A percentile compares a stretch with the other conserved stretches of the same genome.
Evolutionary conservation across 2,113 vertebrate species (phyloP).

Genomic region (Hyla sarda): DNA sequence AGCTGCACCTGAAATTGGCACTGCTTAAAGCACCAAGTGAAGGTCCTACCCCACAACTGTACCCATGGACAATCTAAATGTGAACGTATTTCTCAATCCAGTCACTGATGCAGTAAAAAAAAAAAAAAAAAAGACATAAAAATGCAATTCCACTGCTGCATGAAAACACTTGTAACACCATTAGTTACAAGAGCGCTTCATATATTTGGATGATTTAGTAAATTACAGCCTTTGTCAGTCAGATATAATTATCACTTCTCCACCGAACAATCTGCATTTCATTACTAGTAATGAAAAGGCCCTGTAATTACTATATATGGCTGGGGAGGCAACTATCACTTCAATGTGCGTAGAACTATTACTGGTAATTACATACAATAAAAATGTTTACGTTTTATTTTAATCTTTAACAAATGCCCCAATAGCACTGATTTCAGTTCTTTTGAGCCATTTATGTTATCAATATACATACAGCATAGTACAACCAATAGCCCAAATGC

Average conservation of each 20-base stretch:
- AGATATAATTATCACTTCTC: constrained; percentile 66
- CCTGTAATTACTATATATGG: constrained; percentile 64
- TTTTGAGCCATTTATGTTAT: no score
- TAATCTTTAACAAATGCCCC: not conserved
- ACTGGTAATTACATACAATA: constrained; percentile 19
- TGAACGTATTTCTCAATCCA: no score
- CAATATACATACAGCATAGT: no score
- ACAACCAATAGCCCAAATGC: no score
- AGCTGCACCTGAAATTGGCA: no score
- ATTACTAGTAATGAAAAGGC: constrained; percentile 64
- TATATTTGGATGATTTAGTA: constrained; percentile 60
- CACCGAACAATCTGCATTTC: constrained; percentile 65
- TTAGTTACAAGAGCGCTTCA: constrained; percentile 56
- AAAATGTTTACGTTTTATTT: not conserved
- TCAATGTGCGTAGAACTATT: not conserved
- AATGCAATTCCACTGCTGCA: no score
- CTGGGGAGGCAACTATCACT: constrained; percentile 56
- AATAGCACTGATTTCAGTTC: no score
- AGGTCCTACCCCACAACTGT: no score
- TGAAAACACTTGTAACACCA: constrained; percentile 10
- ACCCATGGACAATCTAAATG: no score
- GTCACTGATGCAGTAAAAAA: no score
- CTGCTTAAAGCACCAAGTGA: no score
- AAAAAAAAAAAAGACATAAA: no score
- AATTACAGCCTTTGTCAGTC: constrained; percentile 63